These are phyloP conservation scores for Apodemus speciosus DNA, from an alignment of 2,113 vertebrate species.

Conservation along the genomic window DNA sequence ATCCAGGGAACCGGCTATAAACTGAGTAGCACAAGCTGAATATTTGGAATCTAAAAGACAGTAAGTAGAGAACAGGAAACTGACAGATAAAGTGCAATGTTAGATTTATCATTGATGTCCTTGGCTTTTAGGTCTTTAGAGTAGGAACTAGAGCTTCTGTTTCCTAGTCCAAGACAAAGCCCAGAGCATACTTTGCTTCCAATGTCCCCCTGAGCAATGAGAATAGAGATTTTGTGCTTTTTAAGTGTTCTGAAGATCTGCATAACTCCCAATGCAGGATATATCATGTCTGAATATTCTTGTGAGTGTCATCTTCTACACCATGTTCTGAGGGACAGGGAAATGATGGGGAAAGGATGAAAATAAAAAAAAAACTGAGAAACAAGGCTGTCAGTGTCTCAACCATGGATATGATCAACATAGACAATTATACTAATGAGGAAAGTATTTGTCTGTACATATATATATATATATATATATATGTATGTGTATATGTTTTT, in stretches of 20 bases:
- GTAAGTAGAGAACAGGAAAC: not conserved
- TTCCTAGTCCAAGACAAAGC: not conserved
- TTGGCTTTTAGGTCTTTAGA: too few species aligned
- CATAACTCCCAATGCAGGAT: not conserved
- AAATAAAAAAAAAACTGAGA: not conserved
- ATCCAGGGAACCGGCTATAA: not conserved
- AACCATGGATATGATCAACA: accelerated
- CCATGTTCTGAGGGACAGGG: not conserved
- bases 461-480: too few species aligned
- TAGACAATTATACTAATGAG: not conserved
- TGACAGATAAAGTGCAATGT: not conserved
- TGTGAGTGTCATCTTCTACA: not conserved
- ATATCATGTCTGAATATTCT: not conserved
- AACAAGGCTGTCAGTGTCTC: not conserved
- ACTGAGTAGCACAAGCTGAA: not conserved
- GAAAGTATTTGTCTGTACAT: not conserved
- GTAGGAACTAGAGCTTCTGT: too few species aligned
- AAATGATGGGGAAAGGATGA: not conserved
- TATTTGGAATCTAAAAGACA: not conserved
- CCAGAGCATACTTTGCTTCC: not conserved
- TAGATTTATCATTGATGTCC: too few species aligned
- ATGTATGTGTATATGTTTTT: too few species aligned
- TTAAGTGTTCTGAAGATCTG: not conserved
- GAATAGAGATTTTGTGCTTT: not conserved
- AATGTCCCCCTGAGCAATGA: too few species aligned